phyloP scores from a whole-genome alignment of 2,113 vertebrate species.

The Podarcis cretensis region DNA sequence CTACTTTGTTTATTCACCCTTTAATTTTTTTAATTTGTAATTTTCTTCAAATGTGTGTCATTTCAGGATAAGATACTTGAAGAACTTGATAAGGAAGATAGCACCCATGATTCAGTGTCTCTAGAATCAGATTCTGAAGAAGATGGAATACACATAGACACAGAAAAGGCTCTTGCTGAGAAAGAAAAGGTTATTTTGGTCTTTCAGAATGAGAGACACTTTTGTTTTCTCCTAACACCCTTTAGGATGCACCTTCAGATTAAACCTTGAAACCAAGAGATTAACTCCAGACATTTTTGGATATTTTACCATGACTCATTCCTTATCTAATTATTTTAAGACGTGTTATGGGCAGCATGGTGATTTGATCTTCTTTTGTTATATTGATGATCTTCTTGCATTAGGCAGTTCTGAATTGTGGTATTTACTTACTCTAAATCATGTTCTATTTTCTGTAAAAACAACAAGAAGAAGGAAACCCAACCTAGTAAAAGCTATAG shows the following conservation, averaged over 20 bases:
- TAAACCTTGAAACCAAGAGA: not conserved
- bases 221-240: not conserved
- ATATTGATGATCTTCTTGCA: not conserved
- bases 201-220: not conserved
- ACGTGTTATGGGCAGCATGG: not conserved
- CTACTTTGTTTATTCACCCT: not conserved
- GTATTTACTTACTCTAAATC: not conserved
- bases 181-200: slow-evolving; percentile 87
- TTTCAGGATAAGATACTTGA: slow-evolving; percentile 90
- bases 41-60: not conserved
- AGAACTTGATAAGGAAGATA: slow-evolving; percentile 90
- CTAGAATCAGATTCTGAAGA: slow-evolving; percentile 91
- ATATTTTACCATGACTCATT: not conserved
- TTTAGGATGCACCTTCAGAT: not conserved
- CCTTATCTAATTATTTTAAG: not conserved
- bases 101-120: slow-evolving; percentile 82
- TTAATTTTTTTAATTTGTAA: not conserved
- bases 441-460: not conserved
- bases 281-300: not conserved
- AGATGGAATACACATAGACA: slow-evolving; percentile 79
- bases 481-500: not conserved
- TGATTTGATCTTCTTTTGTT: not conserved
- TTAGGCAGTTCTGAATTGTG: not conserved
- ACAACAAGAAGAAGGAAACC: not conserved
- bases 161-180: slow-evolving; percentile 83